phyloP scores from a whole-genome alignment of 2,888 invertebrate genomes.

The Alcis repandata region DNA sequence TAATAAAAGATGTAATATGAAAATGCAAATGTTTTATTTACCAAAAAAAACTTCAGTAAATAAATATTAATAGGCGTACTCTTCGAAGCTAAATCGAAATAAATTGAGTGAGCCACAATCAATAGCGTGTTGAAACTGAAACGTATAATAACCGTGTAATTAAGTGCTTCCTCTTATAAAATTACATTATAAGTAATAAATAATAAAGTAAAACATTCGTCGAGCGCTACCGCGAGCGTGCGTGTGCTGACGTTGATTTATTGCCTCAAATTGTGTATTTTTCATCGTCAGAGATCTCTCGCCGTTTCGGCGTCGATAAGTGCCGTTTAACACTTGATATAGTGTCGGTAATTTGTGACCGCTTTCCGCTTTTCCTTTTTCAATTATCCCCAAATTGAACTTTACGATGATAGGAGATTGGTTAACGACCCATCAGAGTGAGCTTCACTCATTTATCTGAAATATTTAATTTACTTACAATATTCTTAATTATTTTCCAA shows the following conservation, averaged over 20 bases:
- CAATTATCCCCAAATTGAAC: constrained; percentile 82
- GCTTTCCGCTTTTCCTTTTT: constrained; percentile 80
- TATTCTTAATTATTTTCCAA: constrained; percentile 55
- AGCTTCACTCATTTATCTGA: constrained; percentile 58
- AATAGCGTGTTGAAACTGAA: constrained; percentile 52
- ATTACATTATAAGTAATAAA: constrained; percentile 77
- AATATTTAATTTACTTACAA: constrained; percentile 58
- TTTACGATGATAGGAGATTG: constrained; percentile 70
- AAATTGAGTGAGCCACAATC: constrained; percentile 43
- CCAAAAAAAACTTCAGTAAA: constrained; percentile 2
- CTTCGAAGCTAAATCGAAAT: constrained; percentile 29
- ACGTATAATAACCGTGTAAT: constrained; percentile 63
- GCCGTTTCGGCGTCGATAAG: constrained; percentile 82
- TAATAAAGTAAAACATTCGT: constrained; percentile 75
- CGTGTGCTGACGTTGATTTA: constrained; percentile 77
- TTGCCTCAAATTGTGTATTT: constrained; percentile 85
- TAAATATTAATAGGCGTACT: constrained; percentile 27
- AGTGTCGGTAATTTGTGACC: constrained; percentile 84
- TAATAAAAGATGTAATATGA: no score
- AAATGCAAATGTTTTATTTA: no score
- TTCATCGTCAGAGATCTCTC: constrained; percentile 79
- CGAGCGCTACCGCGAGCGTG: constrained; percentile 66
- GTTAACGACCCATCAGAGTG: constrained; percentile 62
- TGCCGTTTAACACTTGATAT: constrained; percentile 86
- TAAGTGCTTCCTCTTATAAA: constrained; percentile 68